A percentile compares a stretch with the other conserved stretches of the same genome.
Evolutionary conservation across 2,888 invertebrate genomes (phyloP).

Genomic region (Marasmarcha lunaedactyla): DNA sequence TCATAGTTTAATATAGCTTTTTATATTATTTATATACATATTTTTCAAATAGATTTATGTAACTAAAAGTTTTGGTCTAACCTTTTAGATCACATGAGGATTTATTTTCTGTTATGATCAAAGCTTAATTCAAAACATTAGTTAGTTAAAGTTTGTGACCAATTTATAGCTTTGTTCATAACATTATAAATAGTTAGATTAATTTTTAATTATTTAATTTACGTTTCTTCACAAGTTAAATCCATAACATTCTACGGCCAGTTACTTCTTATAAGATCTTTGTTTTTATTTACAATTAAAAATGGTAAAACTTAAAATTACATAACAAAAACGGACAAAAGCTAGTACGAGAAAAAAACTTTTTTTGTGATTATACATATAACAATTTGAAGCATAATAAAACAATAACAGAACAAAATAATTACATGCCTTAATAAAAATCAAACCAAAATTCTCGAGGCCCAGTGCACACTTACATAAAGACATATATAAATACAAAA

Average conservation of each 20-base stretch:
- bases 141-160: neutral
- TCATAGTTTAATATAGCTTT: neutral
- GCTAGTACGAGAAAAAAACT: slow-evolving; percentile 52
- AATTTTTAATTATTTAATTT: slow-evolving; percentile 17
- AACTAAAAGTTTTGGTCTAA: slow-evolving; percentile 19
- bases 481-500: too few relatives aligned
- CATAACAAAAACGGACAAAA: slow-evolving; percentile 62
- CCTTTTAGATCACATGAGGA: slow-evolving; percentile 13
- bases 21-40: neutral
- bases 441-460: slow-evolving; percentile 20
- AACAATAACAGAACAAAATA: slow-evolving; percentile 56
- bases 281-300: slow-evolving; percentile 51
- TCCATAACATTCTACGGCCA: too few relatives aligned
- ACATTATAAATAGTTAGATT: neutral
- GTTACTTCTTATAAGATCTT: slow-evolving; percentile 47
- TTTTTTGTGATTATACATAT: slow-evolving; percentile 53
- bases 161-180: neutral
- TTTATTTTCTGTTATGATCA: slow-evolving; percentile 3
- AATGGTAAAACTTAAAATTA: slow-evolving; percentile 65
- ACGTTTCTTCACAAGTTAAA: too few relatives aligned
- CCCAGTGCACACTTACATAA: slow-evolving; percentile 1
- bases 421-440: slow-evolving; percentile 30
- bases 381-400: slow-evolving; percentile 55
- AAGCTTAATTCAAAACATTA: neutral
- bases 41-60: neutral